Evolutionary conservation across 2,888 invertebrate species (phyloP).

Genomic region (Phrixothrix hirtus): DNA sequence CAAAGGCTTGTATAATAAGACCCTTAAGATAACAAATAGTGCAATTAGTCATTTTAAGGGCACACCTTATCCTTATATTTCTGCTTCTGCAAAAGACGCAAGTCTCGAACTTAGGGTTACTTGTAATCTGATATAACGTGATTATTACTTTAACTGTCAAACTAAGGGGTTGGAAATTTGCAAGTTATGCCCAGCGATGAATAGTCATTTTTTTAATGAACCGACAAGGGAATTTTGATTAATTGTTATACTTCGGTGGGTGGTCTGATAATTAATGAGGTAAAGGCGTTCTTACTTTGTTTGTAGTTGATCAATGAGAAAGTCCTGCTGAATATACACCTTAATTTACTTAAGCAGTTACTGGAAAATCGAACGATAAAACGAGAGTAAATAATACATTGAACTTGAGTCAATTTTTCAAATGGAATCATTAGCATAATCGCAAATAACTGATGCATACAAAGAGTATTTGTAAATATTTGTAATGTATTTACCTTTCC

Average conservation of each 20-base stretch:
- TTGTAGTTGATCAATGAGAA: background rate
- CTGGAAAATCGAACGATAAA: too few species aligned
- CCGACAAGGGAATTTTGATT: constrained; percentile 4
- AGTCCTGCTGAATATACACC: too few species aligned
- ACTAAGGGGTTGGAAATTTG: constrained; percentile 1
- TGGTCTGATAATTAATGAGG: constrained; percentile 7
- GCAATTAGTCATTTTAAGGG: constrained; percentile 33
- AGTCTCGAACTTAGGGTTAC: background rate
- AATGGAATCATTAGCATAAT: too few species aligned
- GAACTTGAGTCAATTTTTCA: too few species aligned
- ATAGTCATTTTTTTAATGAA: constrained; percentile 9
- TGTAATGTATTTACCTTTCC: too few species aligned
- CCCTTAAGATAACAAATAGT: constrained; percentile 33
- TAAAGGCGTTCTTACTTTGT: background rate
- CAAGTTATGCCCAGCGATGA: background rate
- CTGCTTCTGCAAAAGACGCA: background rate
- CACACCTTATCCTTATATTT: constrained; percentile 21
- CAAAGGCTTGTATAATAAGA: constrained; percentile 29
- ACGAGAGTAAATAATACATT: too few species aligned
- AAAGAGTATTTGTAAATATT: background rate
- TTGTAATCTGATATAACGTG: constrained; percentile 5
- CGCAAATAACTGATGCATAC: too few species aligned
- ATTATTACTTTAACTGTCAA: constrained; percentile 5
- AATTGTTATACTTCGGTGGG: constrained; percentile 11
- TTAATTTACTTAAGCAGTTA: too few species aligned